Conservation (phyloP, 2,888 invertebrate genomes). For the Suillia variegata region DNA sequence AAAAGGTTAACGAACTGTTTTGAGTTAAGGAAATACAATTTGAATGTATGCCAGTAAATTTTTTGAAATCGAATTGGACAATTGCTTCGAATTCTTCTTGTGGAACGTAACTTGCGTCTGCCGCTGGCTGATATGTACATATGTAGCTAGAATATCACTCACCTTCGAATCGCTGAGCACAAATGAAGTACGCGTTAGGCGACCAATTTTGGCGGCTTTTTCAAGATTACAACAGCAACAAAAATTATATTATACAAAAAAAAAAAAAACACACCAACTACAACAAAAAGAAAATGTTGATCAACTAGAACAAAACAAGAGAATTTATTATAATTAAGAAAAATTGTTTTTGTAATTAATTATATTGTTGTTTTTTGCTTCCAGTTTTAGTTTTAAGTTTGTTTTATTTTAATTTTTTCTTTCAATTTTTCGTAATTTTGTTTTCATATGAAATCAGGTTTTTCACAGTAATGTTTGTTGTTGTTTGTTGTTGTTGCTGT, state of each 20-base stretch:
- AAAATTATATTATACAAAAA: background rate
- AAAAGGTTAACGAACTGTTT: no score
- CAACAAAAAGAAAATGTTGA: constrained; percentile 13
- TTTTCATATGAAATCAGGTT: constrained; percentile 1
- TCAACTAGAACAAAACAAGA: background rate
- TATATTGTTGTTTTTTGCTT: no score
- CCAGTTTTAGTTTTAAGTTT: background rate
- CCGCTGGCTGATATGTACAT: no score
- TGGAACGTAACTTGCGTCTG: no score
- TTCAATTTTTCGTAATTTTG: no score
- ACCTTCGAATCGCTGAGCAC: constrained; percentile 54
- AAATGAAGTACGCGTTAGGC: constrained; percentile 60
- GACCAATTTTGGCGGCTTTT: constrained; percentile 60
- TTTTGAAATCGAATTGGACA: background rate
- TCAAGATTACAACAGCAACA: constrained; percentile 23
- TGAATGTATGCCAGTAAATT: constrained; percentile 4
- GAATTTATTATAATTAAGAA: constrained; percentile 2
- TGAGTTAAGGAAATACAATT: no score
- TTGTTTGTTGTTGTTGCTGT: no score
- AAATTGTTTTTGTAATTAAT: constrained; percentile 1
- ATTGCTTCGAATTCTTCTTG: constrained; percentile 27
- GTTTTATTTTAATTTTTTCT: constrained; percentile 4
- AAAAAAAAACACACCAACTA: constrained; percentile 8
- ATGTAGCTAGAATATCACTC: no score
- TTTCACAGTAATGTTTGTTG: background rate